Evolutionary conservation across 2,113 vertebrate species (phyloP), one percentile per base, ranked within the genome.

Genomic region (Bubo bubo): DNA sequence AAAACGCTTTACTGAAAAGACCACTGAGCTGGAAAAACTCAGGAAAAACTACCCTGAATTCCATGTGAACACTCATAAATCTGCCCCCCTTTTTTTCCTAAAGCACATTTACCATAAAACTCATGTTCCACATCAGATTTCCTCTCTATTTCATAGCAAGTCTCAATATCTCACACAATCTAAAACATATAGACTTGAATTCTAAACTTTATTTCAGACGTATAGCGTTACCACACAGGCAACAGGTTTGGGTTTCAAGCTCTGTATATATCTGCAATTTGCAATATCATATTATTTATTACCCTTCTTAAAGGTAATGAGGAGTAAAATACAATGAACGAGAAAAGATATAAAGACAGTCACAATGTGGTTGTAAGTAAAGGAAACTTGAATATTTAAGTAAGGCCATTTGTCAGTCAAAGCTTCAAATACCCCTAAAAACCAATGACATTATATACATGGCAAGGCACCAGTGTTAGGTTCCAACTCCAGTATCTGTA

Each of bases 1-100:
- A 98, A 98, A 98, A 98, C 19, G 96, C 97, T 98, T 98, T 97
- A 96, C 98, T 98, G 98, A 97, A 98, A 98, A 96, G 76, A 85
- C 96, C 97, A 96, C 93, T 96, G 97, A 98, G 89, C 98, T 98
- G 97, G 97, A 98, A 98, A 98, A 97, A 97, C 97, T 98, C 97
- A 96, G 95, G 82, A 93, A 98, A 98, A 98, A 98, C 97, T 97
- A 97, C 97, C 95, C 95, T 94, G 94, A 97, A 98, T 98, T 98
- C 98, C 97, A 98, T 58, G 93, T 96, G 97, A 97, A 80, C 97
- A 79, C 97, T 98, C 97, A 96, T 97, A 98, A 98, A 97, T 97
- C 97, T 93, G 70, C 32, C 34, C 82, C 91, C 68, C n/a, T 37
- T 66, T 72, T 87, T 88, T 90, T 92, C 91, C 88, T 86, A 86